Percentiles rank a stretch among this genome's conserved stretches.
These are phyloP conservation scores for Phyllotreta cruciferae DNA, from an alignment of 2,888 invertebrate genomes.

Conservation along the genomic window DNA sequence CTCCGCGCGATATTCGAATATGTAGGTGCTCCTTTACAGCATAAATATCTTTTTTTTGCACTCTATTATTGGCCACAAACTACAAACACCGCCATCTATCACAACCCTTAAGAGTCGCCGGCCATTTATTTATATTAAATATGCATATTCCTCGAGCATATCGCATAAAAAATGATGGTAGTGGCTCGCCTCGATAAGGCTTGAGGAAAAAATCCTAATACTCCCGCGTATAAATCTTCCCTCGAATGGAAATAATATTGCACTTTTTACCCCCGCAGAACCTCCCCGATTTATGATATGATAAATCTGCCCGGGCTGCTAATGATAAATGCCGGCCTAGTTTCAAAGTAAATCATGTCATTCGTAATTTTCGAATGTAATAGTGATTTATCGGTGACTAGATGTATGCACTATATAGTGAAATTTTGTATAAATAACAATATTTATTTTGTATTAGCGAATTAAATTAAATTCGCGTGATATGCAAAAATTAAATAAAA, in stretches of 20 bases:
- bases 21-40: too few species aligned
- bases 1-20: too few species aligned
- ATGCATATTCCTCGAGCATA: slow-evolving; percentile 17
- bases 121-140: slow-evolving; percentile 16
- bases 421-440: too few species aligned
- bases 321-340: slow-evolving; percentile 30
- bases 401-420: too few species aligned
- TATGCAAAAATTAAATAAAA: too few species aligned
- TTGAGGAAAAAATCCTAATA: slow-evolving; percentile 20
- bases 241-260: slow-evolving; percentile 7
- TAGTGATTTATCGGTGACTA: slow-evolving; percentile 35
- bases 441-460: too few species aligned
- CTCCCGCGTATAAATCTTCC: too few species aligned
- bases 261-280: slow-evolving; percentile 20
- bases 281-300: slow-evolving; percentile 36
- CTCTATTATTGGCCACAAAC: too few species aligned
- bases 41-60: too few species aligned
- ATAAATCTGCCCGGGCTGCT: slow-evolving; percentile 32
- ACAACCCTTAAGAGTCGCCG: too few species aligned
- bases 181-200: slow-evolving; percentile 22
- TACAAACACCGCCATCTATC: too few species aligned
- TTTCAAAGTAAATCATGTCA: slow-evolving; percentile 37
- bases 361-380: slow-evolving; percentile 35
- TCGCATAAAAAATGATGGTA: slow-evolving; percentile 7
- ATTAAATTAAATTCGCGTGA: too few species aligned